Conservation (phyloP, 2,888 invertebrate species). For the Cheiracanthium punctorium region DNA sequence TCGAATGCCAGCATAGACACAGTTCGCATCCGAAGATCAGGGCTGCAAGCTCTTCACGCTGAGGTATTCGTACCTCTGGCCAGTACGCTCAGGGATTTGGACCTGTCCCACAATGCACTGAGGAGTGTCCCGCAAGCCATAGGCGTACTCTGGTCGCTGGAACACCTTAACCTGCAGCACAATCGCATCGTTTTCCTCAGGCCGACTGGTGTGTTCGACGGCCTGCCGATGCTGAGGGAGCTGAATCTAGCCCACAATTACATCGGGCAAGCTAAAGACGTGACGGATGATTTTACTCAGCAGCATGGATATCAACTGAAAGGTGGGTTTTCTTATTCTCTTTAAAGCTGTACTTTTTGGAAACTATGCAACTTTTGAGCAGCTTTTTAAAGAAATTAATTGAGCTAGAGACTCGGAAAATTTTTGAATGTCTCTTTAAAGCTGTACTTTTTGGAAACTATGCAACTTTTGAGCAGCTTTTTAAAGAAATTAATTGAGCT, state of each 20-base stretch:
- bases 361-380: no score
- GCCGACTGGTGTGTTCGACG: conserved; percentile 18
- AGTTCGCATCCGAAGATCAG: conserved; percentile 21
- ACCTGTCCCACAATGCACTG: conserved; percentile 52
- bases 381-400: no score
- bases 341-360: neutral
- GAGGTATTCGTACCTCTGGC: conserved; percentile 18
- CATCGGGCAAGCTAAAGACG: conserved; percentile 26
- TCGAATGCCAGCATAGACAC: conserved; percentile 21
- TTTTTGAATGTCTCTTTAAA: no score
- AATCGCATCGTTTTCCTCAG: conserved; percentile 32
- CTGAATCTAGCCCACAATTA: conserved; percentile 42
- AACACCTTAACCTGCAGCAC: conserved; percentile 38
- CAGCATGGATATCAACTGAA: conserved; percentile 35
- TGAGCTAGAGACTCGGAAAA: no score
- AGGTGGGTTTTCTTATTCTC: conserved; percentile 8
- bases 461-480: no score
- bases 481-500: no score
- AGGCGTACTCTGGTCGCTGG: neutral
- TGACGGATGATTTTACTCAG: neutral
- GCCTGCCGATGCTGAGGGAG: conserved; percentile 17
- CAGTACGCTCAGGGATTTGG: conserved; percentile 20
- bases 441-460: no score
- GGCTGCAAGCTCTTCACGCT: neutral
- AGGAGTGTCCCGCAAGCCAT: conserved; percentile 39